Evolutionary conservation across 2,888 invertebrate genomes (phyloP), one percentile per base, ranked within the genome.

Genomic region (Ischnura elegans): DNA sequence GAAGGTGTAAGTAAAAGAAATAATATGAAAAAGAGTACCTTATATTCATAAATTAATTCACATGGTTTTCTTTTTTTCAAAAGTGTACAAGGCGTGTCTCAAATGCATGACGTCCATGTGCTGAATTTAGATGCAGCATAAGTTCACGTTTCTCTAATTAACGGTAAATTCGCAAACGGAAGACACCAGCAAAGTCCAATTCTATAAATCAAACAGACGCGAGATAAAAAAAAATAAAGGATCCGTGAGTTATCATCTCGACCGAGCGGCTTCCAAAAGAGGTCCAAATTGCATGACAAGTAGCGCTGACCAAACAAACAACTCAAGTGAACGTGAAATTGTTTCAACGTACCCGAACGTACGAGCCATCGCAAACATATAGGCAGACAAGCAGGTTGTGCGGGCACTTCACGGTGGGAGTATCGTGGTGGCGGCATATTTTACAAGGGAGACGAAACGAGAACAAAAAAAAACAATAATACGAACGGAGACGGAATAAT

Each of bases 321-420:
- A 25, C 36, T 76, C 76, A 76, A 76, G 76, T 76, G 36, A 36
- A 76, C 76, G 36, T n/a, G 36, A 76, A 76, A 76, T 76, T 76
- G 76, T 36, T 76, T 76, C 76, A 76, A 76, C 76, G 36, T 76
- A 13, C 76, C 76, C 13, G 36, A 76, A 76, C 36, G 25, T 2
- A 36, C 76, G 76, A 19, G 76, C 36, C 36, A 76, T 76, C 36
- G 76, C 76, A 76, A 76, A 76, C 76, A 36, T 36, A 36, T 36
- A 76, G 76, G 76, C 76, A 36, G n/a, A n/a, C 36, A 36, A 76
- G 36, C 29, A 36, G 76, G 25, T 36, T 10, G 76, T 36, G 29
- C 76, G 29, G 76, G 36, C 76, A 76, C 76, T 76, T 36, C 76
- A 29, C 76, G 29, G 76, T 13, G 76, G 13, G n/a, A n/a, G n/a